phyloP scores from a whole-genome alignment of 2,888 invertebrate genomes.

The Campoplex nolae region DNA sequence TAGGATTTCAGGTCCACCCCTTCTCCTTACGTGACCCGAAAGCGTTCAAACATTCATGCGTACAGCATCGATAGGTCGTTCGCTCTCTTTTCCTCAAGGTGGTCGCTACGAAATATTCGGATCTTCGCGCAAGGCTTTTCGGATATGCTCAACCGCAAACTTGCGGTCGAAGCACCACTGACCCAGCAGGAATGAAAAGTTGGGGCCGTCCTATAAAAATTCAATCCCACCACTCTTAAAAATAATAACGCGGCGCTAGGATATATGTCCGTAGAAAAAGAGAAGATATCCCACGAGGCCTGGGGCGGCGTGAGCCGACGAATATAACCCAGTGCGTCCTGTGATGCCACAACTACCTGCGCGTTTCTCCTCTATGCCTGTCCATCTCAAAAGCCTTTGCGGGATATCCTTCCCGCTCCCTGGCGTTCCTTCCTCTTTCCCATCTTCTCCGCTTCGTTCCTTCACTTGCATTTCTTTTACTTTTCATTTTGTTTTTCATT shows the following conservation, averaged over 20 bases:
- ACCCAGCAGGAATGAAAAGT: constrained; percentile 67
- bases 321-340: constrained; percentile 38
- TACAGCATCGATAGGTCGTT: constrained; percentile 47
- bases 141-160: constrained; percentile 30
- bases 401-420: constrained; percentile 45
- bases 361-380: constrained; percentile 28
- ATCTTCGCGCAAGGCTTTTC: constrained; percentile 27
- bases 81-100: constrained; percentile 34
- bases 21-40: constrained; percentile 74
- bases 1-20: constrained; percentile 70
- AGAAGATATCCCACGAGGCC: constrained; percentile 50
- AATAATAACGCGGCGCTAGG: constrained; percentile 79
- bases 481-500: constrained; percentile 11
- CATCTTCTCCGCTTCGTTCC: not conserved
- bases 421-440: constrained; percentile 26
- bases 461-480: not conserved
- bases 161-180: constrained; percentile 76
- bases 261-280: constrained; percentile 48
- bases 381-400: constrained; percentile 55
- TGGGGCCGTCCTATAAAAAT: constrained; percentile 80
- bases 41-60: constrained; percentile 72
- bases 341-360: constrained; percentile 61
- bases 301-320: constrained; percentile 43
- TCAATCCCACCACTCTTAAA: constrained; percentile 80
- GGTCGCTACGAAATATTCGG: constrained; percentile 23